Conservation (phyloP, 2,113 vertebrate genomes). For the Syngnathoides biaculeatus region DNA sequence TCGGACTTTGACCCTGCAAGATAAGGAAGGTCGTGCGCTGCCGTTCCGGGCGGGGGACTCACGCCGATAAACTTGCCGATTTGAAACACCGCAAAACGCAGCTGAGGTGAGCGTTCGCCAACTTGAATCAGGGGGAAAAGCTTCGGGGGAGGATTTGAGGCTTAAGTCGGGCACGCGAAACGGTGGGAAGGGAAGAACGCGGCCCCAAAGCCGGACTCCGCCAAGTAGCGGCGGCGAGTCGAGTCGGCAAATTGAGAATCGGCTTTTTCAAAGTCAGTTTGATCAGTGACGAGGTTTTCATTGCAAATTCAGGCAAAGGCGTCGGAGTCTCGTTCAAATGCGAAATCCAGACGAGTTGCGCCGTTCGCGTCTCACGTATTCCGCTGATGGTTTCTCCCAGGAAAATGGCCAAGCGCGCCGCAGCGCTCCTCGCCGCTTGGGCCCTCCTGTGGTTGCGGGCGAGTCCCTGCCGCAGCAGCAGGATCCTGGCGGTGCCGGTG, state of each 20-base stretch:
- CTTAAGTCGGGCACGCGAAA: neutral
- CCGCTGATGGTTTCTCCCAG: constrained; percentile 12
- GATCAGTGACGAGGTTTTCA: no score
- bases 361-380: neutral
- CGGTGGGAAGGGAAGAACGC: no score
- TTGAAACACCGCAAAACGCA: constrained; percentile 3
- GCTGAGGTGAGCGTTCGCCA: constrained; percentile 15
- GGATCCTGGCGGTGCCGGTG: constrained; percentile 73
- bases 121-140: neutral
- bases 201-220: no score
- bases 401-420: constrained; percentile 20
- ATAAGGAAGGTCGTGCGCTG: neutral
- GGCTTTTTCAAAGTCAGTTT: no score
- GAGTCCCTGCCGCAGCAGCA: constrained; percentile 48
- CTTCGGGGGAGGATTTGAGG: neutral
- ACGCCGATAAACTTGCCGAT: neutral
- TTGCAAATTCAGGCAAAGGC: no score
- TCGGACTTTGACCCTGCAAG: constrained; percentile 26
- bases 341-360: no score
- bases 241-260: no score
- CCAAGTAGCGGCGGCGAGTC: no score
- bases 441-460: constrained; percentile 25
- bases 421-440: constrained; percentile 10
- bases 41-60: no score
- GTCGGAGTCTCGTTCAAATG: no score